Conservation (phyloP, 2,113 vertebrate species). For the Telmatochromis bifrenatus region DNA sequence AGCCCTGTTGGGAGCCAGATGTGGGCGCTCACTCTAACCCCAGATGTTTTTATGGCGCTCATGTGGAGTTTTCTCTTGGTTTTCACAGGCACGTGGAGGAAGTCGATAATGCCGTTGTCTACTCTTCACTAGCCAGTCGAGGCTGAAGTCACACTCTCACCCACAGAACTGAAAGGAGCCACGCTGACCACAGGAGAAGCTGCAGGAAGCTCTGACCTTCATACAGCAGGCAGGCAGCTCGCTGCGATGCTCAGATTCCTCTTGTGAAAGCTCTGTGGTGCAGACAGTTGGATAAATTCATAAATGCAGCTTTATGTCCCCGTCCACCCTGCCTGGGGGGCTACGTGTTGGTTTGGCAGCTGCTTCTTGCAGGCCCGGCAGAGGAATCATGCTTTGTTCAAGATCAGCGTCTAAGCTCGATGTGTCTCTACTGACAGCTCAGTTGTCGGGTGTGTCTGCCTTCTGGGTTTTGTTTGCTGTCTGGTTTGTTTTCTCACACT, state of each 20-base stretch:
- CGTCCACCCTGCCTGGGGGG: background rate
- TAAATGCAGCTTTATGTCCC: background rate
- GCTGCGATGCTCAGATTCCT: rapidly evolving
- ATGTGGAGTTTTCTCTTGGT: background rate
- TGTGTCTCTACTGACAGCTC: background rate
- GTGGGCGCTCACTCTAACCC: background rate
- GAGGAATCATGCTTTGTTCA: background rate
- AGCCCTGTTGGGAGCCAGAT: background rate
- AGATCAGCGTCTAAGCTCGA: background rate
- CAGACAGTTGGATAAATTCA: background rate
- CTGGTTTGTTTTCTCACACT: background rate
- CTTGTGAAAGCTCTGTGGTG: background rate
- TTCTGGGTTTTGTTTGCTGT: background rate
- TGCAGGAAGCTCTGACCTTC: background rate
- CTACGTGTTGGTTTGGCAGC: background rate
- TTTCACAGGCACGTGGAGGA: background rate
- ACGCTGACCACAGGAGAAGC: background rate
- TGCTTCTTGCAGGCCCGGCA: background rate
- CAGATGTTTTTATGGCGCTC: background rate
- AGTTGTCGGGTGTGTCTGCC: background rate
- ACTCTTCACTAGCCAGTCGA: background rate
- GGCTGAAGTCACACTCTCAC: rapidly evolving
- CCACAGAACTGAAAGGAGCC: background rate
- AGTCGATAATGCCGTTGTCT: background rate
- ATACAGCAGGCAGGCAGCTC: background rate